A percentile compares a stretch with the other conserved stretches of the same genome.
phyloP scores from a whole-genome alignment of 2,113 vertebrate species.

The Corythoichthys intestinalis region DNA sequence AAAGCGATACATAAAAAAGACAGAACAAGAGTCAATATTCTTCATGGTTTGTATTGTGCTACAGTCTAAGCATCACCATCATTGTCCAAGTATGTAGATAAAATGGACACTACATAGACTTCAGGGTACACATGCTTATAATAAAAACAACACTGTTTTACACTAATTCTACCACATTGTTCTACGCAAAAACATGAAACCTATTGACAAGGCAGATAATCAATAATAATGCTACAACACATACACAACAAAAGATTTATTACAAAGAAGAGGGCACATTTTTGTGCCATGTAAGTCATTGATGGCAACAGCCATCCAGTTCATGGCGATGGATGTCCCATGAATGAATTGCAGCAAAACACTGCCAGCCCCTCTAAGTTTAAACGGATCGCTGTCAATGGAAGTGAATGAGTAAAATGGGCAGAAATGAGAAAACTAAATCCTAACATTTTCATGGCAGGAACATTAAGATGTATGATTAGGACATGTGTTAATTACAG shows the following conservation, averaged over 20 bases:
- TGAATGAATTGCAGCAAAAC: too few species aligned
- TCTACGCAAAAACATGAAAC: conserved; percentile 62
- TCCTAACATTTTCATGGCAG: neutral
- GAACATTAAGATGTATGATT: conserved; percentile 11
- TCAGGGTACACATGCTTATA: conserved; percentile 53
- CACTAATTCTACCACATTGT: conserved; percentile 37
- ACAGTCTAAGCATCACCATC: conserved; percentile 34
- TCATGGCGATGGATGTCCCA: too few species aligned
- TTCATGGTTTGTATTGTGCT: conserved; percentile 57
- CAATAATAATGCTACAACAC: conserved; percentile 9
- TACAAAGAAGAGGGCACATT: neutral
- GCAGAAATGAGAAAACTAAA: neutral
- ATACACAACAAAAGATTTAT: neutral
- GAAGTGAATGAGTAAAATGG: neutral
- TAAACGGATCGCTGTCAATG: too few species aligned
- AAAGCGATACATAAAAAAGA: conserved; percentile 14
- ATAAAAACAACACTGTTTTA: conserved; percentile 28
- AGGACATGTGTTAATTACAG: conserved; percentile 25
- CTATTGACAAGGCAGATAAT: conserved; percentile 30
- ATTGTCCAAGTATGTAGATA: neutral
- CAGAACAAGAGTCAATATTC: conserved; percentile 17
- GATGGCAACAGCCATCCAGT: too few species aligned
- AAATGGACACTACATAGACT: conserved; percentile 23
- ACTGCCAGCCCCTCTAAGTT: too few species aligned
- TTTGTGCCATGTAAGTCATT: neutral